Evolutionary conservation across 2,113 vertebrate species (phyloP).

Genomic region (Carassius gibelio): DNA sequence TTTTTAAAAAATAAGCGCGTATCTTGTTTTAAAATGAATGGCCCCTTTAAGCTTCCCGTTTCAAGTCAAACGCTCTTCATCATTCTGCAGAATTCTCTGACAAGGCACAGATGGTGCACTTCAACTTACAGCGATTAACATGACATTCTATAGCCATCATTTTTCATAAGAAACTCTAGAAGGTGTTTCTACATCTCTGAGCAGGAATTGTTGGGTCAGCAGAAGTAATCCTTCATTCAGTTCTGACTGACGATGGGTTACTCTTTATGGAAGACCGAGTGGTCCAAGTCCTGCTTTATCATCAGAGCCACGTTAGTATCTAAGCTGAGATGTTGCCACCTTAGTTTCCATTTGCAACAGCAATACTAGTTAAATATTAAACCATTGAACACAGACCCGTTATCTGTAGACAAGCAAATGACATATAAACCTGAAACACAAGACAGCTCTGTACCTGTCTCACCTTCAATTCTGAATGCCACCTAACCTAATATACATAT

Average conservation of each 20-base stretch:
- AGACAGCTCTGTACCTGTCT: neutral
- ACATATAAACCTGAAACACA: neutral
- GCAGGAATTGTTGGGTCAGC: neutral
- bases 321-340: neutral
- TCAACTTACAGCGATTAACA: neutral
- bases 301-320: neutral
- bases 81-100: neutral
- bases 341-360: neutral
- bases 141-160: neutral
- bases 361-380: neutral
- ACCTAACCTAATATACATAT: neutral
- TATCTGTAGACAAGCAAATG: neutral
- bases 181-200: neutral
- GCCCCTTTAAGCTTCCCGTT: neutral
- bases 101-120: neutral
- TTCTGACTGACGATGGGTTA: neutral
- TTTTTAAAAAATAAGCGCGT: no score
- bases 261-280: constrained; percentile 5
- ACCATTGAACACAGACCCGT: neutral
- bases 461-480: neutral
- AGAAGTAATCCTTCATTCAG: neutral
- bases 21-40: neutral
- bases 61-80: neutral
- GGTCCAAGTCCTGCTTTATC: neutral
- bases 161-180: neutral